phyloP scores from a whole-genome alignment of 1,140 invertebrate genomes.

The Carcinoscorpius rotundicauda region DNA sequence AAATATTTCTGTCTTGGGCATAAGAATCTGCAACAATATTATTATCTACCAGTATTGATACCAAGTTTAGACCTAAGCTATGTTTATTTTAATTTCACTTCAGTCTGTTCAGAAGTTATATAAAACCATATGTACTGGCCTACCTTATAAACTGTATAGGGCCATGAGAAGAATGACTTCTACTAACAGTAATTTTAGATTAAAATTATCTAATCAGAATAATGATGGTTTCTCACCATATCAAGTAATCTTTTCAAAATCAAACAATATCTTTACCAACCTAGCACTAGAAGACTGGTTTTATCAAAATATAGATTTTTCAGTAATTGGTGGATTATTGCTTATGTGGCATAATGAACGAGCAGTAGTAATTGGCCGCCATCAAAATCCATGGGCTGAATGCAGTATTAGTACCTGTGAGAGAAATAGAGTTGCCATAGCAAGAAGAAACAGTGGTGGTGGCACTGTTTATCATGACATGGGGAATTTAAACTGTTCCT shows the following conservation, averaged over 20 bases:
- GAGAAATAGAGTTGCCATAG: conserved; percentile 53
- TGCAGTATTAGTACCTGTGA: conserved; percentile 53
- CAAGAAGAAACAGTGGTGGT: conserved; percentile 85
- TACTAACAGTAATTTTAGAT: too few relatives aligned
- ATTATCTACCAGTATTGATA: too few relatives aligned
- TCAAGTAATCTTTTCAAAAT: conserved; percentile 75
- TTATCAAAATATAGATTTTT: conserved; percentile 68
- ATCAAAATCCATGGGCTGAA: conserved; percentile 95
- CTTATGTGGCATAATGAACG: conserved; percentile 85
- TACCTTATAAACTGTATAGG: too few relatives aligned
- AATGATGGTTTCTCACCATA: too few relatives aligned
- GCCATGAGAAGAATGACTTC: too few relatives aligned
- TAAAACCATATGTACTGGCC: too few relatives aligned
- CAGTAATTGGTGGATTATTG: conserved; percentile 51
- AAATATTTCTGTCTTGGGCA: too few relatives aligned
- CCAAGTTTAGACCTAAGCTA: too few relatives aligned
- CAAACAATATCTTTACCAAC: conserved; percentile 76
- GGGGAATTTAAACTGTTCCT: conserved; percentile 85
- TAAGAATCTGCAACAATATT: too few relatives aligned
- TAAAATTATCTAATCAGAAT: too few relatives aligned
- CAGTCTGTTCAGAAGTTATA: too few relatives aligned
- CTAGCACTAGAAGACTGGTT: conserved; percentile 90
- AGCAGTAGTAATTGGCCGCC: conserved; percentile 85
- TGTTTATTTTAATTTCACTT: too few relatives aligned
- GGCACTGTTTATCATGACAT: conserved; percentile 91